phyloP scores from a whole-genome alignment of 2,797 vertebrate species.

The Gastrophryne carolinensis region DNA sequence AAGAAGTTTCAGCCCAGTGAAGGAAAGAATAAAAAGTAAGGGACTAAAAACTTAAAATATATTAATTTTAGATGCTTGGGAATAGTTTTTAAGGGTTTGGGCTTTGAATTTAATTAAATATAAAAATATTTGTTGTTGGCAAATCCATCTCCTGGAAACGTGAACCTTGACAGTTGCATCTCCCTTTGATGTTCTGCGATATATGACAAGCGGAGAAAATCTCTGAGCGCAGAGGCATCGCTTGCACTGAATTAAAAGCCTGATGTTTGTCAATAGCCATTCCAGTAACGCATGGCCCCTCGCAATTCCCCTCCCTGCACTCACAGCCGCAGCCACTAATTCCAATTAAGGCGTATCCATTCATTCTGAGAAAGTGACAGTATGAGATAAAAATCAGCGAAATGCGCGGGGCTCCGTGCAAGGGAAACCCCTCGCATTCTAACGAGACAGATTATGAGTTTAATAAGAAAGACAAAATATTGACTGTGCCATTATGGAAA shows the following conservation, averaged over 20 bases:
- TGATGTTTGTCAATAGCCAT: conserved; percentile 7
- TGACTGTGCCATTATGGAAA: neutral
- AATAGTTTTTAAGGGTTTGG: no score
- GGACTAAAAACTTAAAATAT: no score
- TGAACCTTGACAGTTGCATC: no score
- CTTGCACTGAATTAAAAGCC: conserved; percentile 4
- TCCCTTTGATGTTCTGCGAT: no score
- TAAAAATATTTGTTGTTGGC: no score
- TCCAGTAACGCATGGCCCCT: conserved; percentile 1
- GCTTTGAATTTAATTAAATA: no score
- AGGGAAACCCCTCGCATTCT: neutral
- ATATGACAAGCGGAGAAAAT: neutral
- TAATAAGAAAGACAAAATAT: conserved; percentile 15
- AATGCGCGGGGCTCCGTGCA: neutral
- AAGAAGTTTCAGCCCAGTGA: no score
- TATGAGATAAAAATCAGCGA: conserved; percentile 13
- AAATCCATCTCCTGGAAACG: no score
- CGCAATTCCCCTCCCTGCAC: neutral
- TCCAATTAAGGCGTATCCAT: conserved; percentile 17
- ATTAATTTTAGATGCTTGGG: no score
- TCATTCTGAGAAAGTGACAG: conserved; percentile 17
- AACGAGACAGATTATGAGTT: neutral
- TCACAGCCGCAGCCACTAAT: neutral
- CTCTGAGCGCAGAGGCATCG: neutral
- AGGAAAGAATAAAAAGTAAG: no score